Conservation (phyloP, 1,140 invertebrate genomes). For the Drosophila ogumai region DNA sequence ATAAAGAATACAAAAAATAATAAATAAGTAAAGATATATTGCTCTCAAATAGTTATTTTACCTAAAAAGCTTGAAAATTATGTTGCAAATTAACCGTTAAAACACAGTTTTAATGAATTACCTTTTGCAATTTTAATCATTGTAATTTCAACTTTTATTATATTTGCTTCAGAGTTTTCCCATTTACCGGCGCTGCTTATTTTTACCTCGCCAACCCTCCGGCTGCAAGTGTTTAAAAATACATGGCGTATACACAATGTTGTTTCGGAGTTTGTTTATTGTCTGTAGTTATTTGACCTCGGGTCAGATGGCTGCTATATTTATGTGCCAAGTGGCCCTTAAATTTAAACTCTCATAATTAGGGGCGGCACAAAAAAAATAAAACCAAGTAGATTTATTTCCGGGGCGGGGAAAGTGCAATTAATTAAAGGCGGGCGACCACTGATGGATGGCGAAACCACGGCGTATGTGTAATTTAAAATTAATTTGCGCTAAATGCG, state of each 20-base stretch:
- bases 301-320: conserved; percentile 5
- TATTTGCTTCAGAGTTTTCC: conserved; percentile 13
- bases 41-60: not conserved
- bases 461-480: conserved; percentile 47
- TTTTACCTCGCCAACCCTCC: not conserved
- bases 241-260: conserved; percentile 48
- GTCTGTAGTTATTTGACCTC: conserved; percentile 32
- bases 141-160: conserved; percentile 30
- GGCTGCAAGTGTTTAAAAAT: conserved; percentile 15
- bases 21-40: not conserved
- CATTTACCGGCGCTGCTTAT: not conserved
- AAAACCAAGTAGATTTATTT: conserved; percentile 9
- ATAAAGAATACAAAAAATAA: not conserved
- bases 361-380: not conserved
- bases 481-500: conserved; percentile 53
- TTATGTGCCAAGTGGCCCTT: conserved; percentile 9
- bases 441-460: conserved; percentile 24
- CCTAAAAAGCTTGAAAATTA: not conserved
- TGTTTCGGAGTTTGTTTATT: conserved; percentile 21
- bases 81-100: conserved; percentile 1
- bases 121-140: conserved; percentile 9
- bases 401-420: conserved; percentile 22
- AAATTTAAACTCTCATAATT: conserved; percentile 46
- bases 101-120: conserved; percentile 3
- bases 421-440: conserved; percentile 38